Base-by-base conservation (phyloP, 2,113 vertebrate species). In the Papio anubis region DNA sequence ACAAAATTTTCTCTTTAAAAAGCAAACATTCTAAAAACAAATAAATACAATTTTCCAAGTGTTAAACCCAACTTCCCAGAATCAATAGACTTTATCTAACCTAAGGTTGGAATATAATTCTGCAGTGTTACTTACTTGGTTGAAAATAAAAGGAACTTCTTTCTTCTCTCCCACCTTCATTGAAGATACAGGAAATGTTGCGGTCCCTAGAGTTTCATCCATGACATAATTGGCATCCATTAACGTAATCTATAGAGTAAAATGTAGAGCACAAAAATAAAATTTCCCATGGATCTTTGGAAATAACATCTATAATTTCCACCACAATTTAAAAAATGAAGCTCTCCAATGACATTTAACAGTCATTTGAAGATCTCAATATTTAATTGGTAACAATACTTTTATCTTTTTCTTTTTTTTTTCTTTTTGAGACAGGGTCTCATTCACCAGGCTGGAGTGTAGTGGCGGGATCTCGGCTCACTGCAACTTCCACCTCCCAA, bases 221-320 rank as follows among this genome's bases (percentile, higher is more conserved):
- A 99, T 99, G 93, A 99, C 99, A 0, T 99, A 99, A 98, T 99
- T 99, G 96, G 99, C 99, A 95, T 99, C 99, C 99, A 99, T 99
- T 98, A 99, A 98, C 1, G 99, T 99, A 93, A 99, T 98, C 99
- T 99, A 98, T 23, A 98, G 92, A 93, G 64, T 45, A 43, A 88
- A 85, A 59, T 4, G 5, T 6, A 96, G 23, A 88, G 27, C 27
- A 59, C 27, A 50, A 27, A 5, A 25, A 16, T 16, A 57, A 45
- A 45, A 43, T 55, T 95, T 95, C 38, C 23, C 21, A 35, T 30
- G 35, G 35, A n/a, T 55, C n/a, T 68, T 32, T 82, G 38, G 57
- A 90, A 43, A 70, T 59, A 32, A 4, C 48, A 32, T 18, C 64
- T 87, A 92, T 95, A 55, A 30, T 72, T 16, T 78, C 32, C 3